Evolutionary conservation across 2,113 vertebrate genomes (phyloP), one percentile per base, ranked within the genome.

Genomic region (Platysteira castanea): DNA sequence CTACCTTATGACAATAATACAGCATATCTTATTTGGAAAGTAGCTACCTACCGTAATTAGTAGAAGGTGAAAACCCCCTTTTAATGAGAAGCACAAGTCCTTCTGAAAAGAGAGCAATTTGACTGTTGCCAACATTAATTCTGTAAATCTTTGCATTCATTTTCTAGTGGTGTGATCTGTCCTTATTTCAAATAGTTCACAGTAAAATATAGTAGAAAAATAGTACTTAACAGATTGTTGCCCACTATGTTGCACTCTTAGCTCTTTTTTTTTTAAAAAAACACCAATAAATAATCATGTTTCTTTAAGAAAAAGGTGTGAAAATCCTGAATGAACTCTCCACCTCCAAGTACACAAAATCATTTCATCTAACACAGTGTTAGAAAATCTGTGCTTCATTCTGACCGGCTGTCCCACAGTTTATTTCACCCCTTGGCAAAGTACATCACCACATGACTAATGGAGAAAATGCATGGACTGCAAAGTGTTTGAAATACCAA

Each of bases 281-380:
- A 89, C 82, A 89, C 14, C n/a, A 93, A 65, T 76, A 84, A 96
- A 83, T 57, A 95, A 94, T 17, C 39, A 65, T 49, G 53, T 73
- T 96, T 94, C 84, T 97, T 95, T 86, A 96, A 89, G 22, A 52
- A 97, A 94, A 94, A 95, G 86, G 41, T 42, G 9, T 91, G 85
- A 94, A 89, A 96, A 96, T 68, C 90, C 74, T 95, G 90, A 97
- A 94, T 88, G 57, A 97, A 95, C 77, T 93, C 97, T 95, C 95
- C 60, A 92, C 63, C 84, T 97, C 87, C 86, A 87, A 95, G 94
- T 86, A 96, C 47, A 96, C 53, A 94, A 96, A 95, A 97, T 89
- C 50, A 96, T 93, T 96, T 96, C 23, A 94, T 85, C 74, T 95
- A 96, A 94, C 49, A 80, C 59, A 69, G 30, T 67, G 80, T 91